Evolutionary conservation across 2,888 invertebrate species (phyloP).

Genomic region (Callinectes sapidus): DNA sequence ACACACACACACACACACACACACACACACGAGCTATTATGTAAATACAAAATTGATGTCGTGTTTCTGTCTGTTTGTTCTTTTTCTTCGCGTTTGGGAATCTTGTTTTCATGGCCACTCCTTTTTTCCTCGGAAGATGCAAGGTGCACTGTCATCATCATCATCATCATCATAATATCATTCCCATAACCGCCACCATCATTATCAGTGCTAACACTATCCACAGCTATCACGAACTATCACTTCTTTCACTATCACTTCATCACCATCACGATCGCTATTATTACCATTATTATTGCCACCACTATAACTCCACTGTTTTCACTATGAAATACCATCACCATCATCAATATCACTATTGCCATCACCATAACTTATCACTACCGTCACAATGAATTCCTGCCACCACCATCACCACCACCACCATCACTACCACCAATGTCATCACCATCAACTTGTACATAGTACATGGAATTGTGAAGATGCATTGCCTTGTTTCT

Average conservation of each 20-base stretch:
- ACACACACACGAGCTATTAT: constrained; percentile 30
- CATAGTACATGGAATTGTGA: not conserved
- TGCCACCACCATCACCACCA: not conserved
- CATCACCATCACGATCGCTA: not conserved
- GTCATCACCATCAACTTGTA: not conserved
- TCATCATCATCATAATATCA: too few relatives aligned
- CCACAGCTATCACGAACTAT: not conserved
- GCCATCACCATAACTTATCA: not conserved
- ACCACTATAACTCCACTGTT: not conserved
- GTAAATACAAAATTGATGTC: constrained; percentile 17
- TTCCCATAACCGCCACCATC: too few relatives aligned
- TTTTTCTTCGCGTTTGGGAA: not conserved
- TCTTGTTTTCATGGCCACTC: not conserved
- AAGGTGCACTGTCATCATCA: not conserved
- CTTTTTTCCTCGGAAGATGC: not conserved
- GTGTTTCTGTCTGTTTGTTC: constrained; percentile 22
- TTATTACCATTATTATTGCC: not conserved
- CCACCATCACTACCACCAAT: not conserved
- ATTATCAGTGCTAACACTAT: not conserved
- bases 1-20: constrained; percentile 43
- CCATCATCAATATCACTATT: not conserved
- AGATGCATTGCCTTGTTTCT: not conserved
- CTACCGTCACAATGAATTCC: not conserved
- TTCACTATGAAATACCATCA: not conserved
- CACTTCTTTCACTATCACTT: not conserved